Base-by-base conservation (phyloP, 2,797 vertebrate species). In the Smutsia temminckii region DNA sequence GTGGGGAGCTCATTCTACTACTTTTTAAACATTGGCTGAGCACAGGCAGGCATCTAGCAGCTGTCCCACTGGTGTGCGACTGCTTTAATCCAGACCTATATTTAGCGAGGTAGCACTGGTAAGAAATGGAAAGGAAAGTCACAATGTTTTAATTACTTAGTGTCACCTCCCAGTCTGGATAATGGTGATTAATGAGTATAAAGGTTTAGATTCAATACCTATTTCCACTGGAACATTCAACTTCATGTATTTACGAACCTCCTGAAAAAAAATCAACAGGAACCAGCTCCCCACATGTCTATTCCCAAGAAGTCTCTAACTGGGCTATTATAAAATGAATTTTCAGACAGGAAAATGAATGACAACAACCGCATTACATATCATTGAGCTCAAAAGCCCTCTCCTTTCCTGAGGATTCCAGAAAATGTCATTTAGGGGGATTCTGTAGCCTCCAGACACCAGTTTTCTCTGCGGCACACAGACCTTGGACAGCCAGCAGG, bases 271-370 rank as follows among this genome's bases (percentile, higher is more conserved):
- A 86, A 90, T 85, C 16, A 64, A 89, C 7, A 40, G 68, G 49
- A 85, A 75, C 53, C 37, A 23, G 20, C 57, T 86, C 72, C 61
- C 85, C 61, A 55, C 81, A 27, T 29, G 9, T 72, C 53, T 46
- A 3, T 85, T 49, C 32, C 77, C 13, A 63, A 51, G 51, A 85
- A 95, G 57, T 74, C 20, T n/a, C 74, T 42, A 72, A 84, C 46
- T 42, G 37, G 37, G 59, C 51, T 57, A 57, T 40, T 88, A 78
- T 61, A 85, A 91, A 81, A 85, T 64, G 87, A 94, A 85, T 74
- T 59, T 85, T 53, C 57, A 32, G 34, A 59, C 18, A 95, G 66
- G 57, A 77, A 83, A 81, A 23, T 23, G 53, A 2, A 6, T 27
- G n/a, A 89, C 85, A 87, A 49, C 80, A n/a, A 37, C 57, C 5